Base-by-base conservation (phyloP, 2,797 vertebrate species). In the Rhynchotus rufescens region DNA sequence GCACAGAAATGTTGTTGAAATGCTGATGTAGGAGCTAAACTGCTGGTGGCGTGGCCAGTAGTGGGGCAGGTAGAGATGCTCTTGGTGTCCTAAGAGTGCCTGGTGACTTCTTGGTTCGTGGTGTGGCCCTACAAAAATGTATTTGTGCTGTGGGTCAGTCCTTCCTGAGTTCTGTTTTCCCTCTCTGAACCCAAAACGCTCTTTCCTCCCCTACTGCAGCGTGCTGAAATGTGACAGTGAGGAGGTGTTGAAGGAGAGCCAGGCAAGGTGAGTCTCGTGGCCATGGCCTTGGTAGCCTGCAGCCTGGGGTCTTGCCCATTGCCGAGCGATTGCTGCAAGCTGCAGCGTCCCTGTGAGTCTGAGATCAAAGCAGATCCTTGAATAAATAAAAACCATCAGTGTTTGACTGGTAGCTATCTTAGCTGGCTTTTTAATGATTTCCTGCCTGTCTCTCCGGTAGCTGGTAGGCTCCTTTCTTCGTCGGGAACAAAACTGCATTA, bases 341-440 rank as follows among this genome's bases (percentile, higher is more conserved):
- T 82, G 71, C 93, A 69, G 80, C 81, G 5, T n/a, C 84, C 62
- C 0, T 60, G 0, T n/a, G 23, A 56, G 51, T 64, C 54, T 16
- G 81, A 85, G 90, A 13, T 61, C 17, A 67, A 86, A 77, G 32
- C 28, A 6, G 4, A 21, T 6, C 49, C 67, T 28, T 36, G 54
- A 74, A 79, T 26, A 92, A 89, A 85, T 45, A 11, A 95, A 94
- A 89, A 64, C 45, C 19, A 52, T 8, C 64, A 25, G 60, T 17
- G 26, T 75, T 84, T 34, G 76, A 64, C 74, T 85, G 77, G 84
- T 93, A 79, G 88, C 74, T 89, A 49, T 60, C 6, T 1, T 38
- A 57, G 72, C 91, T 92, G 87, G 86, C 92, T 92, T 93, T 9
- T 67, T 83, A 85, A 91, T 69, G 91, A 76, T 92, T 94, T 96